A percentile compares a stretch with the other conserved stretches of the same genome.
Conservation (phyloP, 2,113 vertebrate species). For the Equus quagga region DNA sequence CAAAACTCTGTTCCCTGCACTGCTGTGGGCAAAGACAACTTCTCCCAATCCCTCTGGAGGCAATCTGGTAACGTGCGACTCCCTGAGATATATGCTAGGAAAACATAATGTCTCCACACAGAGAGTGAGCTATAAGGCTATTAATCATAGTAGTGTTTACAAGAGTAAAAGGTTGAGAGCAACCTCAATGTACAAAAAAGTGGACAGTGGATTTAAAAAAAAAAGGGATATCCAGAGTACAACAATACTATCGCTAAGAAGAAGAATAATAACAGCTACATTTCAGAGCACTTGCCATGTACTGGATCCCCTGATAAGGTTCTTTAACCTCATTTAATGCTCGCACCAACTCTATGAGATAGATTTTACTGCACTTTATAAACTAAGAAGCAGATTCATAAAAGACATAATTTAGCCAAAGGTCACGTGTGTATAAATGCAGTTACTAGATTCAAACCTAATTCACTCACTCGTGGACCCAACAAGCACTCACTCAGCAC, state of each 20-base stretch:
- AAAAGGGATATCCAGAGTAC: background rate
- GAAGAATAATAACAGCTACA: background rate
- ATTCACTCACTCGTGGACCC: background rate
- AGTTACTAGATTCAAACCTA: background rate
- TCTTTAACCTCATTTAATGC: constrained; percentile 36
- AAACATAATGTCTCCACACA: background rate
- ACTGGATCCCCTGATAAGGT: background rate
- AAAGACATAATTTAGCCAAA: background rate
- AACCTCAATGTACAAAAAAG: background rate
- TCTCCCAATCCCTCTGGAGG: background rate
- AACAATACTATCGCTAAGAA: background rate
- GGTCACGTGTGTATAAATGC: too few species aligned
- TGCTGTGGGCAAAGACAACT: background rate
- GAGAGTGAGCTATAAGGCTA: background rate
- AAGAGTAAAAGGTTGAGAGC: background rate
- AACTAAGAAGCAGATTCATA: background rate
- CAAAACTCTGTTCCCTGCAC: background rate
- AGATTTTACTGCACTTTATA: background rate
- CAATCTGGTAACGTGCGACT: background rate
- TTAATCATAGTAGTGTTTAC: background rate
- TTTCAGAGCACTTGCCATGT: background rate
- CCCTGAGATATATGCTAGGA: background rate
- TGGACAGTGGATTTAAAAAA: background rate
- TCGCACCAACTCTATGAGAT: constrained; percentile 1
- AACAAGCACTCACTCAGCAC: background rate